Percentiles rank a stretch among this genome's conserved stretches.
Conservation (phyloP, 1,140 invertebrate genomes). For the Drosophila lini region DNA sequence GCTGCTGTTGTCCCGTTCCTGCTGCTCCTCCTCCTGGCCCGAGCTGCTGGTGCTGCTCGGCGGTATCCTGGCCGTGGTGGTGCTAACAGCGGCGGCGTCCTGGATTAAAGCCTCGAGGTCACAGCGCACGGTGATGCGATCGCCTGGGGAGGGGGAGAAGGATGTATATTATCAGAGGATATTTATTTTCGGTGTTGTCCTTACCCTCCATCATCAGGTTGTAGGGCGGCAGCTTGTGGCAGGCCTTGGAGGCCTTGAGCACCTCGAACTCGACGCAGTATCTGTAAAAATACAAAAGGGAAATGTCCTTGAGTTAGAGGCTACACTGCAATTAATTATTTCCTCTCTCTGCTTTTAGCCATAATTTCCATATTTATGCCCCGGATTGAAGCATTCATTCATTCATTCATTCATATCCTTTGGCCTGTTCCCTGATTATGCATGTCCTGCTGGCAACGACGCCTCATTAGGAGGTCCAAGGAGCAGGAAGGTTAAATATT, state of each 20-base stretch:
- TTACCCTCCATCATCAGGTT: constrained; percentile 90
- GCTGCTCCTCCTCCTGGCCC: constrained; percentile 22
- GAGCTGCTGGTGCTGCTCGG: constrained; percentile 33
- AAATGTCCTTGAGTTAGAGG: background rate
- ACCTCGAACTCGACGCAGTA: constrained; percentile 94
- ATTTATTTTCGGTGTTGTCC: rapidly evolving
- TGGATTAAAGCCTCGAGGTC: constrained; percentile 90
- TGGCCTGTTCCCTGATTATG: constrained; percentile 31
- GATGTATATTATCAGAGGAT: background rate
- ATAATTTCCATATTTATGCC: constrained; percentile 16
- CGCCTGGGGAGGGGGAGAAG: constrained; percentile 85
- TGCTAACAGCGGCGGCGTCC: constrained; percentile 52
- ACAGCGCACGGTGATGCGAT: constrained; percentile 90
- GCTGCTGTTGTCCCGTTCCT: constrained; percentile 34
- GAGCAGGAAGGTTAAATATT: constrained; percentile 37
- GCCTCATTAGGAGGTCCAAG: constrained; percentile 36
- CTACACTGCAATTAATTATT: constrained; percentile 20
- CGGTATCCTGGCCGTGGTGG: constrained; percentile 16
- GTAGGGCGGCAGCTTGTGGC: constrained; percentile 89
- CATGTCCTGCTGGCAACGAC: constrained; percentile 36
- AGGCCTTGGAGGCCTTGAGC: constrained; percentile 91
- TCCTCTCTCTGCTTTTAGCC: background rate
- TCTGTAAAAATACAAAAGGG: constrained; percentile 85
- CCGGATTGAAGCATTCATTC: background rate
- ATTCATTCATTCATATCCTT: constrained; percentile 27